Percentiles rank a stretch among this genome's conserved stretches.
Conservation (phyloP, 2,113 vertebrate genomes). For the Xenopus tropicalis region DNA sequence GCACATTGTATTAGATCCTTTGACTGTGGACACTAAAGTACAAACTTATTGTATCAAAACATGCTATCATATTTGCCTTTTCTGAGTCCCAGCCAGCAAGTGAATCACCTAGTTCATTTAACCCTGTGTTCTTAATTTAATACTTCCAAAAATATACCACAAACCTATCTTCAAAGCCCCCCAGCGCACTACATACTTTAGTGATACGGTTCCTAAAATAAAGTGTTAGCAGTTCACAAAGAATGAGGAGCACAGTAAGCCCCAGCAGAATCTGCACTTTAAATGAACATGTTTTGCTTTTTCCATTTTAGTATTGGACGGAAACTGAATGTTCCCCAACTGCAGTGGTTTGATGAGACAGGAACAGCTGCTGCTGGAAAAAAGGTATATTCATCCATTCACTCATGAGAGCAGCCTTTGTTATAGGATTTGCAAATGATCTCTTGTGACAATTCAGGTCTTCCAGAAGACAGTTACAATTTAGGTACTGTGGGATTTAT, state of each 20-base stretch:
- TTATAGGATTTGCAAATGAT: constrained; percentile 26
- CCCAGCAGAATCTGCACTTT: neutral
- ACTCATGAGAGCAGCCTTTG: constrained; percentile 20
- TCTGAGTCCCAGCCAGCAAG: too few species aligned
- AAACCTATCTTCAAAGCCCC: too few species aligned
- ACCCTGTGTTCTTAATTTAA: too few species aligned
- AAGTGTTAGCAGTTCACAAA: too few species aligned
- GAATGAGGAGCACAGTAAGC: neutral
- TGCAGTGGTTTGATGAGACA: constrained; percentile 15
- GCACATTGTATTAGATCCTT: too few species aligned
- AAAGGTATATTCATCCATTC: constrained; percentile 16
- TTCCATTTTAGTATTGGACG: constrained; percentile 1
- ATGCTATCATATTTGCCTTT: too few species aligned
- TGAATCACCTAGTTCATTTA: too few species aligned
- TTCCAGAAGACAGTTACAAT: neutral
- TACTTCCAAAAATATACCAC: too few species aligned
- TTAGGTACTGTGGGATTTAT: neutral
- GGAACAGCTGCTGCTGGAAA: constrained; percentile 18
- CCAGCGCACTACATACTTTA: too few species aligned
- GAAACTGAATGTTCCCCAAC: constrained; percentile 3
- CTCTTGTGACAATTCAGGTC: constrained; percentile 5
- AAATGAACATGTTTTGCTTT: neutral
- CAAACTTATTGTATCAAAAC: too few species aligned
- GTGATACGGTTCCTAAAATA: too few species aligned
- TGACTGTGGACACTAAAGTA: too few species aligned